Percentiles rank a stretch among this genome's conserved stretches.
Conservation (phyloP, 1,140 invertebrate genomes). For the Platorchestia sp. region DNA sequence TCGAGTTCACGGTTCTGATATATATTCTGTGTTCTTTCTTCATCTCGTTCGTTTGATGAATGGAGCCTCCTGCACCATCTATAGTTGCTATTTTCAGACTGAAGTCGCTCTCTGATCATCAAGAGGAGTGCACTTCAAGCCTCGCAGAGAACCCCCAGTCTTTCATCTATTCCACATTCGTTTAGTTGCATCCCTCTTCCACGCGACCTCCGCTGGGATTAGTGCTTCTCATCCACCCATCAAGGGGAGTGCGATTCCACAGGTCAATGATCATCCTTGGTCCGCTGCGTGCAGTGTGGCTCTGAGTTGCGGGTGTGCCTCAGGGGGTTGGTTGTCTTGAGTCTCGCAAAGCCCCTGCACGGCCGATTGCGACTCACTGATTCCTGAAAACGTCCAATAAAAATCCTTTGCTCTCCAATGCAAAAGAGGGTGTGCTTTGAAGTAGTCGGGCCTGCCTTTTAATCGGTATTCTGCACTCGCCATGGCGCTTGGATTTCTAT, state of each 20-base stretch:
- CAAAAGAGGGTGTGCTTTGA: constrained; percentile 40
- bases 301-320: neutral
- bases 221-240: neutral
- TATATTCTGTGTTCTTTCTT: neutral
- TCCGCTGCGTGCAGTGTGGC: neutral
- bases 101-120: neutral
- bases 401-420: constrained; percentile 19
- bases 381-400: constrained; percentile 19
- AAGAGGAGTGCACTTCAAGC: neutral
- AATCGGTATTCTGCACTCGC: neutral
- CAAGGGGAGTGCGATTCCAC: neutral
- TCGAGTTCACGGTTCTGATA: neutral
- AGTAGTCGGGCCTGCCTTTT: constrained; percentile 14
- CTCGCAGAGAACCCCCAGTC: neutral
- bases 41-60: neutral
- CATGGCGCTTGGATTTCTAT: neutral
- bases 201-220: neutral
- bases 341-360: constrained; percentile 11
- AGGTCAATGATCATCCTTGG: neutral
- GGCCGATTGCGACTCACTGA: constrained; percentile 17
- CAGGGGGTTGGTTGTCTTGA: neutral
- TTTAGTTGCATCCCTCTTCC: neutral
- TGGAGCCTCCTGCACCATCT: neutral
- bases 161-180: neutral
- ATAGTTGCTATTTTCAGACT: neutral